phyloP scores from a whole-genome alignment of 2,888 invertebrate species.

The Himalopsyche kuldschensis region DNA sequence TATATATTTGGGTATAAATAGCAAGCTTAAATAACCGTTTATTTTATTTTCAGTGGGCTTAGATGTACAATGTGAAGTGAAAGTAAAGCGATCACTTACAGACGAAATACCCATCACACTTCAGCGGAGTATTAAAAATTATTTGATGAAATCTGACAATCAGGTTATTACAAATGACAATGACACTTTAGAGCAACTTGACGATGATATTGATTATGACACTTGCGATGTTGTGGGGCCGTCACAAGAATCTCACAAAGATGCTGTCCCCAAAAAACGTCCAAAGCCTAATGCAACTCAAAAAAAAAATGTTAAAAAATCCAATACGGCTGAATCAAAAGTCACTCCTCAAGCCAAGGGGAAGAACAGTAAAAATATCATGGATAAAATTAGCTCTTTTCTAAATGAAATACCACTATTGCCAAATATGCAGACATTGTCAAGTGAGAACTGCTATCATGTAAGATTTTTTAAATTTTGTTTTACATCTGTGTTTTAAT shows the following conservation, averaged over 20 bases:
- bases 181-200: not conserved
- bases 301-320: not conserved
- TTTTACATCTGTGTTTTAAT: too few relatives aligned
- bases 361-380: conserved; percentile 6
- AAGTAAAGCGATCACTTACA: conserved; percentile 45
- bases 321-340: not conserved
- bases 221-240: not conserved
- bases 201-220: not conserved
- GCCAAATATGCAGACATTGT: conserved; percentile 6
- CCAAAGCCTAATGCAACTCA: not conserved
- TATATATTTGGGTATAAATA: too few relatives aligned
- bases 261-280: not conserved
- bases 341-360: not conserved
- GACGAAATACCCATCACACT: conserved; percentile 22
- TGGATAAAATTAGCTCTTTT: conserved; percentile 9
- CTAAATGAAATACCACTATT: conserved; percentile 14
- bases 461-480: not conserved
- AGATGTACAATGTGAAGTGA: conserved; percentile 51
- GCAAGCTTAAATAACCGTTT: not conserved
- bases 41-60: conserved; percentile 56
- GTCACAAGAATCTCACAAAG: not conserved
- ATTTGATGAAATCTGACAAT: not conserved
- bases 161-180: not conserved
- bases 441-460: conserved; percentile 10
- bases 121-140: conserved; percentile 15